Percentiles rank a stretch among this genome's conserved stretches.
phyloP scores from a whole-genome alignment of 2,888 invertebrate species.

The Eristalis intricaria region DNA sequence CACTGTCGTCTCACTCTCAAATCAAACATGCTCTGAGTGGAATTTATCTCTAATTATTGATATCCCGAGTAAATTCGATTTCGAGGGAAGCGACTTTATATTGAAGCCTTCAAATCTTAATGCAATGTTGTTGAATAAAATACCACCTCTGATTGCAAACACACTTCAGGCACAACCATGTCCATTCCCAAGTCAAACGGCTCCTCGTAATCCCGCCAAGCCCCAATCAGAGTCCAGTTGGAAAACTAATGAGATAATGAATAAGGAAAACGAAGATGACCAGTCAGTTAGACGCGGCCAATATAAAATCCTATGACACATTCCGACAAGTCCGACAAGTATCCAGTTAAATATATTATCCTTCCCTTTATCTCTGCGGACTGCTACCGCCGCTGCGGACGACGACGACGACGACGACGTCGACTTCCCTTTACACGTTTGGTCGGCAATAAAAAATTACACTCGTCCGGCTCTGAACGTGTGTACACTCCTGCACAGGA shows the following conservation, averaged over 20 bases:
- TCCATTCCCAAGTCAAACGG: background rate
- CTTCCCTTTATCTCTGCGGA: conserved; percentile 10
- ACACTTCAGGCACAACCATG: no score
- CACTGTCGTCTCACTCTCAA: no score
- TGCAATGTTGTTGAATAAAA: no score
- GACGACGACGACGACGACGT: background rate
- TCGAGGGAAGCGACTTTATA: no score
- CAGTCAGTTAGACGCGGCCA: background rate
- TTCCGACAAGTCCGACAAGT: conserved; percentile 26
- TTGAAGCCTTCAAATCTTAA: no score
- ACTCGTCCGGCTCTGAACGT: background rate
- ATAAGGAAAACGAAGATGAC: background rate
- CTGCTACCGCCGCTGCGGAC: background rate
- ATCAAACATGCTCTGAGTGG: no score
- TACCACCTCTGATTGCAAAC: no score
- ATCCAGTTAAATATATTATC: conserved; percentile 41
- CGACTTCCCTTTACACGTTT: background rate
- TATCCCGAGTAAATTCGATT: no score
- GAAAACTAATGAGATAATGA: background rate
- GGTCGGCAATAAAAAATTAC: background rate
- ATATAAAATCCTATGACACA: background rate
- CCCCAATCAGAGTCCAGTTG: background rate
- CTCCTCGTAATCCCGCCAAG: background rate
- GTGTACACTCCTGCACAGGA: background rate
- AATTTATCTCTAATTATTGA: no score